Percentiles rank a stretch among this genome's conserved stretches.
Conservation (phyloP, 2,113 vertebrate species). For the Rhinogobius similis region DNA sequence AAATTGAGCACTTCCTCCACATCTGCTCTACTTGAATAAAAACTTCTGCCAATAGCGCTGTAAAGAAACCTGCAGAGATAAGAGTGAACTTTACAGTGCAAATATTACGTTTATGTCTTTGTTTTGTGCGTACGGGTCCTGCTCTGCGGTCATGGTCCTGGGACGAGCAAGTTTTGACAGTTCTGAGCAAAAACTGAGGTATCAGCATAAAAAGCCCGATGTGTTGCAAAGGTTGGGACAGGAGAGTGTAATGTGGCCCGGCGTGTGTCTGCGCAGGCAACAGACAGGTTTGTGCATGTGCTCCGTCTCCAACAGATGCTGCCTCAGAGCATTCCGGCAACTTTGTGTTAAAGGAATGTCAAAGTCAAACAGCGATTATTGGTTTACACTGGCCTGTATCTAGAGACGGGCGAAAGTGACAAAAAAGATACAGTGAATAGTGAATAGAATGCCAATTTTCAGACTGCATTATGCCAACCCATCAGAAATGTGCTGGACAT, state of each 20-base stretch:
- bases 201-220: background rate
- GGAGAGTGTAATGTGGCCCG: slow-evolving; percentile 1
- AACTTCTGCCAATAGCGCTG: too few relatives aligned
- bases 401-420: background rate
- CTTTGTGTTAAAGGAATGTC: slow-evolving; percentile 51
- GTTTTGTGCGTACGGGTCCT: too few relatives aligned
- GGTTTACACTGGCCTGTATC: slow-evolving; percentile 17
- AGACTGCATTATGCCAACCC: too few relatives aligned
- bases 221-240: slow-evolving; percentile 24
- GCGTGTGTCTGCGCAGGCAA: slow-evolving; percentile 33
- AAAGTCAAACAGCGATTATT: slow-evolving; percentile 46
- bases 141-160: too few relatives aligned
- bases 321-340: slow-evolving; percentile 52
- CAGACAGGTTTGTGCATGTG: slow-evolving; percentile 73
- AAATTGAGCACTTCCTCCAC: too few relatives aligned
- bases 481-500: too few relatives aligned
- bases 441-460: too few relatives aligned
- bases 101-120: too few relatives aligned
- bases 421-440: too few relatives aligned
- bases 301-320: slow-evolving; percentile 58
- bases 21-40: too few relatives aligned
- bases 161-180: background rate
- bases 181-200: background rate
- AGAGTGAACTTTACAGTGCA: too few relatives aligned
- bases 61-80: too few relatives aligned